These are phyloP conservation scores for Eupithecia abbreviata DNA, from an alignment of 2,888 invertebrate species.

Conservation along the genomic window DNA sequence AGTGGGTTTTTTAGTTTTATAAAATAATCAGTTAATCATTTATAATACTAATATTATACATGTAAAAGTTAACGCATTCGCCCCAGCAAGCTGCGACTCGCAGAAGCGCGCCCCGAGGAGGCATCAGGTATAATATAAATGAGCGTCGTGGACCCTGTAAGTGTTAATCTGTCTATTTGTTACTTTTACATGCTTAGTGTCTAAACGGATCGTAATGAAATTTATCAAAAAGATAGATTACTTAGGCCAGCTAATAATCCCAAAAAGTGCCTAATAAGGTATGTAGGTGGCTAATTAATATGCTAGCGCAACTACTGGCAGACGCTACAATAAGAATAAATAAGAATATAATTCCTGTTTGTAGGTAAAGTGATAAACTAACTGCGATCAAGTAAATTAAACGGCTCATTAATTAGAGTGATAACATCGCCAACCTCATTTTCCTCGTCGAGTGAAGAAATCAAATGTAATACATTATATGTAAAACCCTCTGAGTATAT, in stretches of 20 bases:
- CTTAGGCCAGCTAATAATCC: neutral
- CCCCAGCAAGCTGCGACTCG: no score
- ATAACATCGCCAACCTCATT: slow-evolving; percentile 36
- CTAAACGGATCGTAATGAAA: no score
- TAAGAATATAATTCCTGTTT: neutral
- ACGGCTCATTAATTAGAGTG: slow-evolving; percentile 35
- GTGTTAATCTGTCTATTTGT: no score
- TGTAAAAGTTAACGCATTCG: no score
- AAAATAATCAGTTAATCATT: no score
- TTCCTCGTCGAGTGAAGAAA: slow-evolving; percentile 21
- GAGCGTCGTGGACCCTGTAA: no score
- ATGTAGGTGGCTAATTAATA: neutral
- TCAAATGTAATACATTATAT: neutral
- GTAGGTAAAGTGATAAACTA: slow-evolving; percentile 3
- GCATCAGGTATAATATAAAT: no score
- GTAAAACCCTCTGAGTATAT: neutral
- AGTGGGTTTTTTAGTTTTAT: no score
- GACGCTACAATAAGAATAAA: neutral
- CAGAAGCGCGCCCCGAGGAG: no score
- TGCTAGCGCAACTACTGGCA: neutral
- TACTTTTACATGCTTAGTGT: no score
- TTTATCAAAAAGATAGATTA: no score
- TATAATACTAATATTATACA: no score
- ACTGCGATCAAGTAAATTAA: slow-evolving; percentile 26
- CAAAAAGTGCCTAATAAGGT: neutral